Evolutionary conservation across 1,140 invertebrate species (phyloP), one percentile per base, ranked within the genome.

Genomic region (Himalopsyche phryganea): DNA sequence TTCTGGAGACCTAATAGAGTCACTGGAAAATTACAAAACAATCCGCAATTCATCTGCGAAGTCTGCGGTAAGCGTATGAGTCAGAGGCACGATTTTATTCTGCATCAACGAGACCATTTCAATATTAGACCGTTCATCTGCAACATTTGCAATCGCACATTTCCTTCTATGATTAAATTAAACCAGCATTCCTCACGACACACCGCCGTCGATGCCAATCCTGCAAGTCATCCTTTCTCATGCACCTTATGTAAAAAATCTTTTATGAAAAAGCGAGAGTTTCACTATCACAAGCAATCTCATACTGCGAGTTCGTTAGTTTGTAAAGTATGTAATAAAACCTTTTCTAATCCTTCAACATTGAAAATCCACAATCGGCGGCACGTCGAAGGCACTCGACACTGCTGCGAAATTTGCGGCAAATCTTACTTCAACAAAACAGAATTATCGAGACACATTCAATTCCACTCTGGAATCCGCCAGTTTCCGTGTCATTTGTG

Each of bases 61-160:
- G 35, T 60, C 19, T 60, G 58, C 32, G 19, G 13, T 10, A 50
- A 58, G 19, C 35, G 13, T 5, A 58, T 58, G 23, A 19, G 38
- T 2, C 47, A 57, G 11, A 38, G 54, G 14, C 36, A 58, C 15
- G 28, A 51, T 10, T 62, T 62, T 13, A 53, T 62, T 23, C 19
- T 50, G 2, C 60, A 65, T 18, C 54, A 63, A 42, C 48, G 60
- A 7, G 52, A 59, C 17, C 65, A 66, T 48, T 40, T 58, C 15
- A 42, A 36, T 1, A 54, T 63, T 13, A 62, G 58, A 15, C 53
- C 58, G 7, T 65, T 60, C 32, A 33, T 42, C 15, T 66, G 66
- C 19, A 40, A 49, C 2, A 47, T 57, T 14, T 65, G 66, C 44
- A 48, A 46, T 44, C 41, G 49, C 45, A 19, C 42, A 11, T 52